Base-by-base conservation (phyloP, 2,113 vertebrate species). In the Pterocles burchelli region DNA sequence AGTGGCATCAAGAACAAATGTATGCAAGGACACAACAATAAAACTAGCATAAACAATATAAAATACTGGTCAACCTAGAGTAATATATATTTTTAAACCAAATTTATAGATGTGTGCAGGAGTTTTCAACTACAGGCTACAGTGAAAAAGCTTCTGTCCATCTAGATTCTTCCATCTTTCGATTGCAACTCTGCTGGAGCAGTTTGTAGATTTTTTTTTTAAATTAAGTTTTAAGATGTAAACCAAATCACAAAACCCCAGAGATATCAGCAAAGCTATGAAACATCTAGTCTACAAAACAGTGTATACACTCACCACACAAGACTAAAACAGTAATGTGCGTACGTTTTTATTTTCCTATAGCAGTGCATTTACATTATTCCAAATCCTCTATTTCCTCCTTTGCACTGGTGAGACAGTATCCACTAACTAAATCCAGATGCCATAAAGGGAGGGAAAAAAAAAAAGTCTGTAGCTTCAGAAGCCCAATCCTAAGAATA, bases 371-470 rank as follows among this genome's bases (percentile, higher is more conserved):
- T 34, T 58, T 85, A 29, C 38, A 67, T 74, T 89, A 74, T 52
- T 86, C 43, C 43, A 80, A 70, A 73, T 66, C 52, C 52, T 70
- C 19, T 80, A 71, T 31, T 84, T 77, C 26, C 38, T 89, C 34
- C 48, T 90, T 68, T 80, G 59, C 52, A 80, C 20, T 71, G 8
- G 13, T 55, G 26, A 86, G 25, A 13, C 25, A 88, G 54, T 38
- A 62, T n/a, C 14, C 28, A 70, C 15, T 73, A 97, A 90, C 33
- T 66, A 92, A 90, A 92, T 62, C 54, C 85, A 95, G 72, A 92
- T 46, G 46, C 18, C 62, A 65, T 15, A 52, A 85, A 45, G 20
- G 5, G 41, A 13, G 41, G 41, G 41, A 62, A 52, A 18, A 13
- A 33, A 28, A 34, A 31, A 28, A 58, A 59, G 67, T 33, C 33